Conservation (phyloP, 2,797 vertebrate genomes). For the Ispidina lecontei region DNA sequence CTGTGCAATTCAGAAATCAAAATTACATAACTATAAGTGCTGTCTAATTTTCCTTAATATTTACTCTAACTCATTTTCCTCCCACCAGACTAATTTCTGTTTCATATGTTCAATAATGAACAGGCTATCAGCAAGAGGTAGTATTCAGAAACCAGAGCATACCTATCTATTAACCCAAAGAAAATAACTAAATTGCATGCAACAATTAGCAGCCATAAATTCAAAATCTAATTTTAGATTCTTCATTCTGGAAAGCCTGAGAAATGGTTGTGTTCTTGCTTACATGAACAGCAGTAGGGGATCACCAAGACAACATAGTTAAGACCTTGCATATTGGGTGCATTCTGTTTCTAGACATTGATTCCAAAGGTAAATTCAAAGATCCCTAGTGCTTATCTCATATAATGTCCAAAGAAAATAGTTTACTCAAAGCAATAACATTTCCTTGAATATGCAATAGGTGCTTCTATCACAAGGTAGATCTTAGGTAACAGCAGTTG, state of each 20-base stretch:
- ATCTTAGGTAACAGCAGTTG: not conserved
- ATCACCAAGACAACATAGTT: not conserved
- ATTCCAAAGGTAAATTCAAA: slow-evolving; percentile 1
- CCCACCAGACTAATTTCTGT: not conserved
- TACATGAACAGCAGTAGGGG: not conserved
- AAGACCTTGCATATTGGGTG: not conserved
- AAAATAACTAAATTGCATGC: not conserved
- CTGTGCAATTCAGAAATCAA: slow-evolving; percentile 2
- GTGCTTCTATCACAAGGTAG: not conserved
- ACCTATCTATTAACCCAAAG: not conserved
- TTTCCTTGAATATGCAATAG: not conserved
- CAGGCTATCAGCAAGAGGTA: not conserved
- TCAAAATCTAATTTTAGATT: not conserved
- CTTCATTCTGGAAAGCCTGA: not conserved
- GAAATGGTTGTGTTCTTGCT: not conserved
- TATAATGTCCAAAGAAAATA: not conserved
- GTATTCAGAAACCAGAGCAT: not conserved
- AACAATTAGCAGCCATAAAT: not conserved
- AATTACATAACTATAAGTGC: not conserved
- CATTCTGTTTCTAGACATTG: not conserved
- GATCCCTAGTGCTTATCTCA: not conserved
- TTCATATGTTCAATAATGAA: not conserved
- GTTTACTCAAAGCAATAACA: not conserved
- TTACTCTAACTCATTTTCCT: not conserved
- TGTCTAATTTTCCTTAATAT: not conserved